These are phyloP conservation scores for Drosophila meridiana DNA, from an alignment of 2,888 invertebrate species.

Conservation along the genomic window DNA sequence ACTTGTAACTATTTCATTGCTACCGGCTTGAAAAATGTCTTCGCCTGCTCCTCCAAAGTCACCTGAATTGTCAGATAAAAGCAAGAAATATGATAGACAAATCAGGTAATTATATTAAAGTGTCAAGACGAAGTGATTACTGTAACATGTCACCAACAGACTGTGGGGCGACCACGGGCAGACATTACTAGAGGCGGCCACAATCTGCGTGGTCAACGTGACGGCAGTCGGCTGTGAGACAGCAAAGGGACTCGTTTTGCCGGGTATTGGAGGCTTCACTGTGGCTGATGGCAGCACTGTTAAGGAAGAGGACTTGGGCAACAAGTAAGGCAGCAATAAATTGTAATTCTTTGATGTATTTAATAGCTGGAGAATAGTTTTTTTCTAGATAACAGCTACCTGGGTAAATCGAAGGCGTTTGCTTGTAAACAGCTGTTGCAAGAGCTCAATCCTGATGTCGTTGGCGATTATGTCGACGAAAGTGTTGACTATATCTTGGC, in stretches of 20 bases:
- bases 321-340: constrained; percentile 88
- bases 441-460: constrained; percentile 96
- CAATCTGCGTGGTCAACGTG: constrained; percentile 97
- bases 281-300: constrained; percentile 94
- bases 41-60: constrained; percentile 86
- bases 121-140: too few relatives aligned
- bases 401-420: constrained; percentile 94
- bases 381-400: constrained; percentile 93
- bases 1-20: constrained; percentile 42
- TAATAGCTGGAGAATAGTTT: constrained; percentile 87
- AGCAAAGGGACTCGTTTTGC: constrained; percentile 96
- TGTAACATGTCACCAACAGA: constrained; percentile 85
- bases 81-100: constrained; percentile 91
- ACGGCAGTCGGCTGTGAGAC: constrained; percentile 97
- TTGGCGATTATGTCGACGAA: constrained; percentile 96
- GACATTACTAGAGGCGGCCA: constrained; percentile 92
- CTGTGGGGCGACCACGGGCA: constrained; percentile 99
- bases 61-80: constrained; percentile 89
- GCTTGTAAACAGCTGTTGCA: constrained; percentile 92
- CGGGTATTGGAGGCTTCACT: constrained; percentile 96
- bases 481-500: constrained; percentile 92
- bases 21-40: constrained; percentile 80
- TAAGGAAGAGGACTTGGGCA: constrained; percentile 95
- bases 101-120: constrained; percentile 86
- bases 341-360: neutral